Percentiles rank a stretch among this genome's conserved stretches.
Conservation (phyloP, 1,140 invertebrate species). For the Heliconius melpomene region DNA sequence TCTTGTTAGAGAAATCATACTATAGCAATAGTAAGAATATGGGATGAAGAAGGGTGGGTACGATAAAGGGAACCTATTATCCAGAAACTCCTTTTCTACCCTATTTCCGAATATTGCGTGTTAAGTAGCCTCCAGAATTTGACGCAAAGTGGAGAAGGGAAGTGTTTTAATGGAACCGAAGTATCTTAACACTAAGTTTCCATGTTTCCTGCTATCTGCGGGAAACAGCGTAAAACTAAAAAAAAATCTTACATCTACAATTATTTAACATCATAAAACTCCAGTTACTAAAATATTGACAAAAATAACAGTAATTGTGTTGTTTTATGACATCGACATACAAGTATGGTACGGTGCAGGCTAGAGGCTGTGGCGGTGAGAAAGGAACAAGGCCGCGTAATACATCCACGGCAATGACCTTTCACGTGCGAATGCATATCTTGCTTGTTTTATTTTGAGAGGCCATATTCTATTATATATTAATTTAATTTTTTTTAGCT, state of each 20-base stretch:
- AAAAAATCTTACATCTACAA: neutral
- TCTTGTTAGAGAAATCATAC: no score
- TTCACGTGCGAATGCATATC: constrained; percentile 19
- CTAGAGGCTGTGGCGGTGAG: neutral
- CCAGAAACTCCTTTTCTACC: neutral
- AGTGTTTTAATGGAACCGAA: no score
- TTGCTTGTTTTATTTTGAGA: neutral
- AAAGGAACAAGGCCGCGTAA: constrained; percentile 30
- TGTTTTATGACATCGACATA: neutral
- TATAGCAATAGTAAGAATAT: no score
- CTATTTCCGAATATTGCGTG: neutral
- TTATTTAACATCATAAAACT: no score
- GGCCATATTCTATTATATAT: neutral
- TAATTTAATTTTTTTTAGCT: no score
- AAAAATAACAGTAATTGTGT: neutral
- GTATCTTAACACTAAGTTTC: no score
- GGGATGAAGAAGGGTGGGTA: no score
- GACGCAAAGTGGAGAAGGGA: no score
- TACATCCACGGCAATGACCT: constrained; percentile 29
- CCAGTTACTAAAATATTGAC: neutral
- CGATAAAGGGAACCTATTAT: neutral
- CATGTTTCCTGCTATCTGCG: neutral
- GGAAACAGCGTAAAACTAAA: neutral
- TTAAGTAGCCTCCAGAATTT: no score
- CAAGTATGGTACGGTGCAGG: neutral